Evolutionary conservation across 2,113 vertebrate genomes (phyloP).

Genomic region (Sprattus sprattus): DNA sequence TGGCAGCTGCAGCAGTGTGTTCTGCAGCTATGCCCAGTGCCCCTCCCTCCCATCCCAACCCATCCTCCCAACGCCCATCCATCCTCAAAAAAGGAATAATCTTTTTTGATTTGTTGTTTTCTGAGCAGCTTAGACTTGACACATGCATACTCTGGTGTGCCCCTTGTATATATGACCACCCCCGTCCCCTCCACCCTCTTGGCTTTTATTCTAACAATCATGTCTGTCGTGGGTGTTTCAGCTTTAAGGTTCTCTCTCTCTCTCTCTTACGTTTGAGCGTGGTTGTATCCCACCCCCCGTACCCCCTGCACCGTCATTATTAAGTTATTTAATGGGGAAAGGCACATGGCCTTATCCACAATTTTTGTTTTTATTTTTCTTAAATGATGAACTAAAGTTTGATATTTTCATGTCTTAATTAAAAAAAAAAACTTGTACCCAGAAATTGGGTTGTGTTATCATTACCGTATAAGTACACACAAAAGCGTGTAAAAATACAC

Average conservation of each 20-base stretch:
- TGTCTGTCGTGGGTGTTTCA: background rate
- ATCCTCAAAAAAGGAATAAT: background rate
- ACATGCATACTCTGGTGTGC: constrained; percentile 16
- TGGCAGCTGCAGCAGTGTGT: background rate
- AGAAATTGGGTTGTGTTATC: background rate
- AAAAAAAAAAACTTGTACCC: constrained; percentile 61
- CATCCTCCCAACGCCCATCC: background rate
- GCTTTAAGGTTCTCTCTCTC: background rate
- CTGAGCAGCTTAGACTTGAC: constrained; percentile 17
- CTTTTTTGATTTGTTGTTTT: background rate
- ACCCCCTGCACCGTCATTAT: constrained; percentile 62
- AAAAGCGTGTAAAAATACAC: background rate
- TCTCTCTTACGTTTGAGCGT: background rate
- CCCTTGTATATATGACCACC: constrained; percentile 1
- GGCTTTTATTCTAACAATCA: constrained; percentile 21
- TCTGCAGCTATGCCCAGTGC: background rate
- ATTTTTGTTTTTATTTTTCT: constrained; percentile 49
- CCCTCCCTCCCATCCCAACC: background rate
- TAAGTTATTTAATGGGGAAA: constrained; percentile 89
- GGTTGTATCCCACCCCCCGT: constrained; percentile 42
- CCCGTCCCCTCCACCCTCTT: background rate
- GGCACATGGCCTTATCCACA: constrained; percentile 68
- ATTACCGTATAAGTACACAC: background rate
- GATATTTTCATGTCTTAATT: constrained; percentile 76
- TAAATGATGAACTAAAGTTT: constrained; percentile 67